Percentiles rank a stretch among this genome's conserved stretches.
phyloP scores from a whole-genome alignment of 2,797 vertebrate species.

The Tokudaia muenninki region DNA sequence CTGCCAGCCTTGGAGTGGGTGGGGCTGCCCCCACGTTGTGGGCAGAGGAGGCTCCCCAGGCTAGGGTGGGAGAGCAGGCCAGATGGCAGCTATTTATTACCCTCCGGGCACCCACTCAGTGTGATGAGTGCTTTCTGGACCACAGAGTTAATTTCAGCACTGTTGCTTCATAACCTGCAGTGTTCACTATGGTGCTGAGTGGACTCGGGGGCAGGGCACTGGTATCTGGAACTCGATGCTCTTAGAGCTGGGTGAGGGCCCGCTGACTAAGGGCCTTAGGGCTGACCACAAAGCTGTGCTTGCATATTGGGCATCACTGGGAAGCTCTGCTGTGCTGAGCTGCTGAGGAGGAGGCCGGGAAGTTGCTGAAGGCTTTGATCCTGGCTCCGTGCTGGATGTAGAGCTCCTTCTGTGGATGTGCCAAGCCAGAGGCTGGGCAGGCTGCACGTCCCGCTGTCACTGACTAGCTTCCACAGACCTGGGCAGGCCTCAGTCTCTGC shows the following conservation, averaged over 20 bases:
- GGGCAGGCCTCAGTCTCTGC: neutral
- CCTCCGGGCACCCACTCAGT: conserved; percentile 67
- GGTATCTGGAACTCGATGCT: neutral
- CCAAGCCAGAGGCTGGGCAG: neutral
- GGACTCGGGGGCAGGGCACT: neutral
- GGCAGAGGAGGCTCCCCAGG: conserved; percentile 26
- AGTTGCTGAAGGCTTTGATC: neutral
- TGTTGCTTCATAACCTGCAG: conserved; percentile 58
- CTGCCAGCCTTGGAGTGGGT: conserved; percentile 40
- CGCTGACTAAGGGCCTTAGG: neutral
- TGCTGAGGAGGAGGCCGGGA: neutral
- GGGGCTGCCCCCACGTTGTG: neutral
- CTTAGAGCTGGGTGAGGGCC: neutral
- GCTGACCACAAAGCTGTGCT: neutral
- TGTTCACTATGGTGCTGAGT: neutral
- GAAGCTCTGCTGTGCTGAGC: neutral
- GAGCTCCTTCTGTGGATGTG: neutral
- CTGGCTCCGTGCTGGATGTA: neutral
- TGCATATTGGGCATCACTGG: neutral
- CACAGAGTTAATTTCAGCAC: conserved; percentile 57
- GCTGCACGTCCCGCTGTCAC: neutral
- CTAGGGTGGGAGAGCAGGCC: conserved; percentile 52
- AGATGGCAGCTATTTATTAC: conserved; percentile 78
- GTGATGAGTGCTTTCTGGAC: conserved; percentile 55
- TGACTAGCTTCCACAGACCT: neutral